phyloP scores from a whole-genome alignment of 2,113 vertebrate genomes.

The Spizaetus ornatus region DNA sequence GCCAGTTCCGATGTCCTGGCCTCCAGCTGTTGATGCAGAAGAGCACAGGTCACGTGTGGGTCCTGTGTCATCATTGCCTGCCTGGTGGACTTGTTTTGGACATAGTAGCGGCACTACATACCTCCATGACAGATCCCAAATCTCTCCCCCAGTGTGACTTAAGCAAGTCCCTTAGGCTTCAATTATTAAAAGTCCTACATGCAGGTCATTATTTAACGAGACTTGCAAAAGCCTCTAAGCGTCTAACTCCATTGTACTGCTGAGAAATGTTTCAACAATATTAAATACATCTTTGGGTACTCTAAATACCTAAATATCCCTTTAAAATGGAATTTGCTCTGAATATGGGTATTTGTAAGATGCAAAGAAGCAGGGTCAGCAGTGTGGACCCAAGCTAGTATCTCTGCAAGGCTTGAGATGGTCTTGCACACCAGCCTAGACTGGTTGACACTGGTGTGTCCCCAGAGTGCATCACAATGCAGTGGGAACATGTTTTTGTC shows the following conservation, averaged over 20 bases:
- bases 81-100: background rate
- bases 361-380: background rate
- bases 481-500: background rate
- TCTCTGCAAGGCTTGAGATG: background rate
- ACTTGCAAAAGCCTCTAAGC: background rate
- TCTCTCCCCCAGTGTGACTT: background rate
- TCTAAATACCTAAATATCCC: background rate
- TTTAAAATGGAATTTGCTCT: background rate
- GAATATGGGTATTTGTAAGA: background rate
- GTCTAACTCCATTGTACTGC: background rate
- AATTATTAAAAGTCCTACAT: background rate
- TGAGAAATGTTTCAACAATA: background rate
- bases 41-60: background rate
- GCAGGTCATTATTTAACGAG: background rate
- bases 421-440: background rate
- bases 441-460: background rate
- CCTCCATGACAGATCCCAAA: background rate
- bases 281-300: background rate
- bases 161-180: background rate
- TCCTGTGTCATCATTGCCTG: background rate
- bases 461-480: background rate
- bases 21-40: background rate
- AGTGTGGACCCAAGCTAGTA: accelerated
- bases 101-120: background rate
- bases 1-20: background rate